A percentile compares a stretch with the other conserved stretches of the same genome.
phyloP scores from a whole-genome alignment of 2,888 invertebrate genomes.

The Drosophila ezoana region DNA sequence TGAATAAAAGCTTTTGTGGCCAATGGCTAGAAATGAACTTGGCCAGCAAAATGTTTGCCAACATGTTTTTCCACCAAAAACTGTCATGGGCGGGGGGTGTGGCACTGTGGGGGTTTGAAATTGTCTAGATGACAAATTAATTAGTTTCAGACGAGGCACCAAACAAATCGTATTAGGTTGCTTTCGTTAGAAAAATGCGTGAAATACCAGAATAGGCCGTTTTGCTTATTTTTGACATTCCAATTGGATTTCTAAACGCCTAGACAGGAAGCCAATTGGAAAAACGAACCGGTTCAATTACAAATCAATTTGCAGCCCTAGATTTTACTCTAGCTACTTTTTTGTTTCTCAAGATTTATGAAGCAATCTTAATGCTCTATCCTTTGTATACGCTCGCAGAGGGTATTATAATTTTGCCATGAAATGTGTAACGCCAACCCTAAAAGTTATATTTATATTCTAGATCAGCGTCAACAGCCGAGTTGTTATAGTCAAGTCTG shows the following conservation, averaged over 20 bases:
- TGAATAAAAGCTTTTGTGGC: constrained; percentile 26
- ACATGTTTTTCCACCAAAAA: background rate
- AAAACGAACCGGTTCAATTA: no score
- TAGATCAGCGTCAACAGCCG: background rate
- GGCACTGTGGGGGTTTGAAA: background rate
- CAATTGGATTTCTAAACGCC: no score
- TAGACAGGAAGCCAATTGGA: no score
- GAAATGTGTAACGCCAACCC: background rate
- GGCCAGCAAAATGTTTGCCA: constrained; percentile 27
- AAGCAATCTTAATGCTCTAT: no score
- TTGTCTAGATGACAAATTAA: constrained; percentile 33
- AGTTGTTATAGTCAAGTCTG: background rate
- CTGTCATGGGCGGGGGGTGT: no score
- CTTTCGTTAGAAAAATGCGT: constrained; percentile 4
- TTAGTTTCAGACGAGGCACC: constrained; percentile 9
- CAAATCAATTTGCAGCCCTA: no score
- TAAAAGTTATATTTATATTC: background rate
- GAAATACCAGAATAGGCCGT: background rate
- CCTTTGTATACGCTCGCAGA: no score
- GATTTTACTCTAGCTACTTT: no score
- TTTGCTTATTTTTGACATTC: no score
- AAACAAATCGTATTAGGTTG: constrained; percentile 6
- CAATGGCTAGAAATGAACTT: constrained; percentile 25
- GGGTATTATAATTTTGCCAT: no score
- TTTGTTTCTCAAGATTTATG: no score